Percentiles rank a stretch among this genome's conserved stretches.
Conservation (phyloP, 1,140 invertebrate genomes). For the Drosophila sp. region DNA sequence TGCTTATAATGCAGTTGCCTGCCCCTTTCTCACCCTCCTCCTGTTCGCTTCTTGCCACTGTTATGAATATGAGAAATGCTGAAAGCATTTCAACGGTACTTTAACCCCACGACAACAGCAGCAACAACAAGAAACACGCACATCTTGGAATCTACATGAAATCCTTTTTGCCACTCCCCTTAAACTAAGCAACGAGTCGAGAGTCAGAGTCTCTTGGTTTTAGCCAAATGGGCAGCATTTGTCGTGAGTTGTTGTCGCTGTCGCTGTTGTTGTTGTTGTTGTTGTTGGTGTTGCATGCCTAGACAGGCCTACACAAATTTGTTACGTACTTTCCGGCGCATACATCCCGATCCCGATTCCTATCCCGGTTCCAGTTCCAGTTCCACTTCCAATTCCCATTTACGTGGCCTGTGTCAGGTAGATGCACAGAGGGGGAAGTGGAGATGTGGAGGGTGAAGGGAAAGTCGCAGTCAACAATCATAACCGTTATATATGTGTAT, state of each 20-base stretch:
- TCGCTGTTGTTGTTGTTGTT: conserved; percentile 13
- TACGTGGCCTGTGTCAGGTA: neutral
- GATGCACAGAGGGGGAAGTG: neutral
- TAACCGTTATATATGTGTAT: conserved; percentile 47
- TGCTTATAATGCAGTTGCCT: conserved; percentile 40
- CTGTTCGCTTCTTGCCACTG: neutral
- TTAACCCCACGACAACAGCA: conserved; percentile 60
- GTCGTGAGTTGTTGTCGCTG: conserved; percentile 36
- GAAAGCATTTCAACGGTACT: conserved; percentile 78
- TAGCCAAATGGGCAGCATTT: conserved; percentile 43
- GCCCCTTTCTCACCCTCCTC: no score
- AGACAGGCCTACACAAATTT: conserved; percentile 54
- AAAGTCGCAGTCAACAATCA: conserved; percentile 39
- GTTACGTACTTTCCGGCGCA: conserved; percentile 46
- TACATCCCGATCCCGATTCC: conserved; percentile 6
- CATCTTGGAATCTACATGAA: conserved; percentile 49
- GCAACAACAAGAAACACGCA: conserved; percentile 32
- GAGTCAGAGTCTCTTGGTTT: conserved; percentile 17
- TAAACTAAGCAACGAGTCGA: neutral
- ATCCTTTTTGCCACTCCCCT: conserved; percentile 26
- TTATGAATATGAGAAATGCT: conserved; percentile 70
- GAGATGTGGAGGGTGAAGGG: no score
- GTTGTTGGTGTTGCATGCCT: conserved; percentile 27
- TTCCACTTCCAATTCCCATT: conserved; percentile 20
- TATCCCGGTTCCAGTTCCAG: conserved; percentile 4